Base-by-base conservation (phyloP, 2,888 invertebrate genomes). In the Panopea generosa region DNA sequence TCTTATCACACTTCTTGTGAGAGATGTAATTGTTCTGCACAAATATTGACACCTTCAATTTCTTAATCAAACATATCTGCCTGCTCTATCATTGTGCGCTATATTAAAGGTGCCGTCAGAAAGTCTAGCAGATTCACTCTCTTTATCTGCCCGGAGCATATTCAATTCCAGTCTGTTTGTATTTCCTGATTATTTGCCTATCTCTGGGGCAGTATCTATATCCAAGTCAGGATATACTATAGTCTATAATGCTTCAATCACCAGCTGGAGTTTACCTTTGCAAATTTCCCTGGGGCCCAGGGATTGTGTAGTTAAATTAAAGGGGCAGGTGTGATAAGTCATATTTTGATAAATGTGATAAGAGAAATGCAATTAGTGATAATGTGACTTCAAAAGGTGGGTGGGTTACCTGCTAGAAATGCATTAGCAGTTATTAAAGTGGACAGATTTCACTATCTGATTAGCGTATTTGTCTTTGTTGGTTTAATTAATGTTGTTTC, bases 261-360 rank as follows among this genome's bases (percentile, higher is more conserved):
- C 27, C 60, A 60, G 26, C 45, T 60, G 60, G 60, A 47, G 24
- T 47, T 60, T 49, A 60, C 60, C 60, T 60, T 49, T 49, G 18
- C n/a, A 49, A 60, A 29, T 60, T 45, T 47, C 60, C 45, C 16
- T 1, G 29, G 27, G 60, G 60, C 57, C 26, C n/a, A 9, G 49
- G 16, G 1, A 45, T 24, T 45, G 60, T 45, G 26, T 29, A 27
- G 6, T 24, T 43, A 43, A 60, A 47, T 56, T 56, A 38, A 60
- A 50, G 61, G 68, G 61, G 57, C 74, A 74, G 74, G 74, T 74
- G 74, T 61, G 43, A 62, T 50, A 57, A 60, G 59, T 74, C 74
- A 67, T 55, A 52, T 63, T 47, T 29, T 56, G 74, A 74, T 74
- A 74, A 74, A 29, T 40, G 22, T 33, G 74, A 74, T 74, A 74